phyloP scores from a whole-genome alignment of 2,888 invertebrate species.

The Lasioglossum vierecki region DNA sequence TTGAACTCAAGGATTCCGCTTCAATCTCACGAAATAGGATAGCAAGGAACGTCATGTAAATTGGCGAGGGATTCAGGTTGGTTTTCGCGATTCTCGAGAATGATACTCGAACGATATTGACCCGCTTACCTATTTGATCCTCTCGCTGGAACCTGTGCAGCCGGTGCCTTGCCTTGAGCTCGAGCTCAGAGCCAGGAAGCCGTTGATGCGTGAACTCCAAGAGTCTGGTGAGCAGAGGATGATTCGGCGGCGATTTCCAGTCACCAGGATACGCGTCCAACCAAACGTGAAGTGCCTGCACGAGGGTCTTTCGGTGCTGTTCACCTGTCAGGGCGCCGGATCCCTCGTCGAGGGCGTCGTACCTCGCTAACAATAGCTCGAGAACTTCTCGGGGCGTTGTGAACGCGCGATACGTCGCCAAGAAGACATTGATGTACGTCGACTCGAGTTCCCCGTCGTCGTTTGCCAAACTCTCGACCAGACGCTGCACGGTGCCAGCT shows the following conservation, averaged over 20 bases:
- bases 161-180: constrained; percentile 90
- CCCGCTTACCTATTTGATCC: constrained; percentile 80
- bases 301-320: constrained; percentile 92
- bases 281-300: constrained; percentile 98
- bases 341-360: constrained; percentile 89
- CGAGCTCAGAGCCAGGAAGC: constrained; percentile 93
- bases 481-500: constrained; percentile 96
- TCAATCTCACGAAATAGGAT: not conserved
- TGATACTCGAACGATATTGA: not conserved
- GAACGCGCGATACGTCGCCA: constrained; percentile 97
- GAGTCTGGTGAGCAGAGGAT: constrained; percentile 92
- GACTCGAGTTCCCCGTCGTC: constrained; percentile 98
- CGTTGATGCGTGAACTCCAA: constrained; percentile 93
- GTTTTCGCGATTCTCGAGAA: not conserved
- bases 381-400: constrained; percentile 94
- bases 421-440: constrained; percentile 98
- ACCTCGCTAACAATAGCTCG: constrained; percentile 91
- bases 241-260: constrained; percentile 91
- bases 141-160: constrained; percentile 90
- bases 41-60: not conserved
- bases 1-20: not conserved
- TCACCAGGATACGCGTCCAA: constrained; percentile 99
- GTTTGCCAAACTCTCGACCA: constrained; percentile 96
- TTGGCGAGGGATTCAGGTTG: not conserved
- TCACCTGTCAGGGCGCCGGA: constrained; percentile 86